A percentile compares a stretch with the other conserved stretches of the same genome.
Evolutionary conservation across 1,140 invertebrate genomes (phyloP).

Genomic region (Lasaia peninsularis): DNA sequence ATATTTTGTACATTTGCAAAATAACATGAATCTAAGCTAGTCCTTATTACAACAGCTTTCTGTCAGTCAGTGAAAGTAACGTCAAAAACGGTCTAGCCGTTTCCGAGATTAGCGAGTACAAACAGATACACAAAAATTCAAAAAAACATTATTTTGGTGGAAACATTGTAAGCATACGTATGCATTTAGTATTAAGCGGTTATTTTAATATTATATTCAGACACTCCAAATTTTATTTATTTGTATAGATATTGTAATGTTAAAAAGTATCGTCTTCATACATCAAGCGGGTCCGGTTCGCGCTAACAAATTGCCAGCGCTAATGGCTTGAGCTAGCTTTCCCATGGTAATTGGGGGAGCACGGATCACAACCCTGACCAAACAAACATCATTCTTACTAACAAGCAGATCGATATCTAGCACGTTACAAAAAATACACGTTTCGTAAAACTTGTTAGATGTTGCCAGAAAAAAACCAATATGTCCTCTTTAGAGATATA

Average conservation of each 20-base stretch:
- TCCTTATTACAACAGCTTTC: too few species aligned
- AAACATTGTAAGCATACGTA: too few species aligned
- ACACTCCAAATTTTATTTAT: too few species aligned
- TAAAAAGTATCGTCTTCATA: background rate
- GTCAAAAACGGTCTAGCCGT: too few species aligned
- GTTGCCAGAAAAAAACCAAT: conserved; percentile 5
- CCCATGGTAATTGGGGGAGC: conserved; percentile 43
- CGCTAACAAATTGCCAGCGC: conserved; percentile 52
- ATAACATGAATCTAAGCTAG: too few species aligned
- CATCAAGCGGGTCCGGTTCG: conserved; percentile 1
- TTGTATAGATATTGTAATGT: background rate
- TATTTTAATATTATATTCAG: too few species aligned
- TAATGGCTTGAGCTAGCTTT: conserved; percentile 38
- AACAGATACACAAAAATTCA: too few species aligned
- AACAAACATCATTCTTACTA: conserved; percentile 38
- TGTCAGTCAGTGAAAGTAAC: too few species aligned
- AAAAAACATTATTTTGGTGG: too few species aligned
- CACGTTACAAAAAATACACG: conserved; percentile 25
- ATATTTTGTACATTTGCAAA: too few species aligned
- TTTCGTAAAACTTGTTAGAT: conserved; percentile 24
- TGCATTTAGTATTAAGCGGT: too few species aligned
- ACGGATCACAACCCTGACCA: conserved; percentile 38
- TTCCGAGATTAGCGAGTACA: too few species aligned
- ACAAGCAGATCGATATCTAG: conserved; percentile 38
- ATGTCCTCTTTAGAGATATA: conserved; percentile 22